phyloP scores from a whole-genome alignment of 2,888 invertebrate genomes.

The Polia nebulosa region DNA sequence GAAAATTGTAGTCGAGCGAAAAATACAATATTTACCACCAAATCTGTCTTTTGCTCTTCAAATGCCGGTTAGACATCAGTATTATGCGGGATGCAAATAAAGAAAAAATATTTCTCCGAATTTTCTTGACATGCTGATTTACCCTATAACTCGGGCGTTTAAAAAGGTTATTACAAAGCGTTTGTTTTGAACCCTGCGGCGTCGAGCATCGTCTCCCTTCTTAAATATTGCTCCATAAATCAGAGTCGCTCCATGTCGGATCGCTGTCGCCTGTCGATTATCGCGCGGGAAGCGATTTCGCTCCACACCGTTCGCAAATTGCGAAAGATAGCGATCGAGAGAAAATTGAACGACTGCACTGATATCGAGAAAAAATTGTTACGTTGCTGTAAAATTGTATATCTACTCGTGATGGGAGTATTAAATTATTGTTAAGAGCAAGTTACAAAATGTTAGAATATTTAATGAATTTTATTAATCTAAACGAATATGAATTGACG shows the following conservation, averaged over 20 bases:
- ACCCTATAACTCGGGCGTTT: conserved; percentile 57
- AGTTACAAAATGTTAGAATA: conserved; percentile 18
- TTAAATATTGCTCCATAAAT: conserved; percentile 85
- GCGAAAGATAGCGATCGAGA: conserved; percentile 75
- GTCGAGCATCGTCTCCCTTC: conserved; percentile 70
- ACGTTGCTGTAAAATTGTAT: conserved; percentile 46
- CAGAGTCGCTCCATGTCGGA: conserved; percentile 73
- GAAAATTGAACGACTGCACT: conserved; percentile 71
- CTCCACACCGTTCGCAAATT: conserved; percentile 71
- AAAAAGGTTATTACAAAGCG: conserved; percentile 67
- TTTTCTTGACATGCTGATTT: conserved; percentile 61
- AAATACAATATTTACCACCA: conserved; percentile 14
- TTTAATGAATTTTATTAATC: not conserved
- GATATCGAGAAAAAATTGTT: conserved; percentile 62
- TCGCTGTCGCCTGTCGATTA: conserved; percentile 86
- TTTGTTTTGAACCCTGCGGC: conserved; percentile 69
- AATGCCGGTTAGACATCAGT: conserved; percentile 19
- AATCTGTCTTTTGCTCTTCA: conserved; percentile 40
- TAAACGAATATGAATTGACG: not conserved
- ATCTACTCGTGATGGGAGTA: conserved; percentile 19
- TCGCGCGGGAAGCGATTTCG: conserved; percentile 77
- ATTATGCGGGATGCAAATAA: conserved; percentile 53
- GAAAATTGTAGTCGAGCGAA: conserved; percentile 7
- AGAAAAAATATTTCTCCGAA: conserved; percentile 46
- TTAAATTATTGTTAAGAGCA: conserved; percentile 43